Evolutionary conservation across 2,113 vertebrate species (phyloP).

Genomic region (Anser brachyrhynchus): DNA sequence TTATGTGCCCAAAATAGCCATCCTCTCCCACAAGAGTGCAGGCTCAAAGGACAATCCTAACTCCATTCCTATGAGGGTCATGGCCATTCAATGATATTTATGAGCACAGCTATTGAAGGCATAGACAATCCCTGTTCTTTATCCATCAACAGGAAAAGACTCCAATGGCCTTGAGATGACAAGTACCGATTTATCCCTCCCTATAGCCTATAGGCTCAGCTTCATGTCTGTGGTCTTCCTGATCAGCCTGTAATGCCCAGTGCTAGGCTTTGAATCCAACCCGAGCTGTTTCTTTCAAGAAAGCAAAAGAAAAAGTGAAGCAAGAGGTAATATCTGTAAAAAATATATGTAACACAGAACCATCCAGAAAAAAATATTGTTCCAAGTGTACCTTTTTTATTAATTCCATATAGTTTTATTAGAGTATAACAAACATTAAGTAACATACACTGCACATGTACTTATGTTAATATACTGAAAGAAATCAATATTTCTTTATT

Average conservation of each 20-base stretch:
- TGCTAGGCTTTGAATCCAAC: neutral
- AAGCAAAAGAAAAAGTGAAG: neutral
- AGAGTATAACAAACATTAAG: slow-evolving; percentile 38
- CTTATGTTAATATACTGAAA: slow-evolving; percentile 22
- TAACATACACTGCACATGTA: neutral
- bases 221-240: neutral
- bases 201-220: neutral
- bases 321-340: neutral
- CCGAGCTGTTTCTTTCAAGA: neutral
- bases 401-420: slow-evolving; percentile 48
- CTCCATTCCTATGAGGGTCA: slow-evolving; percentile 19
- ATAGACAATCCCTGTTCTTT: slow-evolving; percentile 19
- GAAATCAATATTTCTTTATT: neutral
- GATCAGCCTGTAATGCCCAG: neutral
- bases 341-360: neutral
- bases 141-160: neutral
- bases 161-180: neutral
- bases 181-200: neutral
- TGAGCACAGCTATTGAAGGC: neutral
- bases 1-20: neutral
- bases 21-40: neutral
- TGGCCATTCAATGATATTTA: neutral
- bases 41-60: neutral
- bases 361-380: neutral
- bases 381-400: slow-evolving; percentile 10